Conservation (phyloP, 2,113 vertebrate species). For the Mastomys coucha region DNA sequence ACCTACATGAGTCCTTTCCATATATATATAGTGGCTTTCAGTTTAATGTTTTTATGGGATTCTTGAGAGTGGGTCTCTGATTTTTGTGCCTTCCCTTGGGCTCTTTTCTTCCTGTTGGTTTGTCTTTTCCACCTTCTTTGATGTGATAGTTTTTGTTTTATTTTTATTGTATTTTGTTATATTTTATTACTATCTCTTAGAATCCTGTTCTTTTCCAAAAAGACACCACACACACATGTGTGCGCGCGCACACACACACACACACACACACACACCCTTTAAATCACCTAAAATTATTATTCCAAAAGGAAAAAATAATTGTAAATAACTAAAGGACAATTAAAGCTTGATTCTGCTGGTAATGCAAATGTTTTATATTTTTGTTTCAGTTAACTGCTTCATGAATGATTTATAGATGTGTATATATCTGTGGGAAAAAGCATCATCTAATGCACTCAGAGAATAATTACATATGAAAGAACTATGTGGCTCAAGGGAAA, state of each 20-base stretch:
- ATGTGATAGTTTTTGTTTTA: neutral
- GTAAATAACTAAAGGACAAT: constrained; percentile 91
- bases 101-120: neutral
- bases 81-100: neutral
- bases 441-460: constrained; percentile 89
- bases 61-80: neutral
- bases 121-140: neutral
- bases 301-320: constrained; percentile 90
- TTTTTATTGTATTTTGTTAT: neutral
- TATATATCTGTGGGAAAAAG: constrained; percentile 88
- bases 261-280: neutral
- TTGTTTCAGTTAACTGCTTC: constrained; percentile 90
- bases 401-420: constrained; percentile 92
- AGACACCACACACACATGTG: too few species aligned
- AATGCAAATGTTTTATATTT: constrained; percentile 90
- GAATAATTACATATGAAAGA: constrained; percentile 91
- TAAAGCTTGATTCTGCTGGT: constrained; percentile 86
- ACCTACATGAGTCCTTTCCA: neutral
- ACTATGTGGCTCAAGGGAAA: constrained; percentile 84
- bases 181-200: neutral
- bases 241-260: neutral
- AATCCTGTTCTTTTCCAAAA: neutral
- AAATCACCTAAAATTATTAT: constrained; percentile 87
- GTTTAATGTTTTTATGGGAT: neutral
- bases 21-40: neutral